Evolutionary conservation across 2,113 vertebrate species (phyloP), one percentile per base, ranked within the genome.

Genomic region (Solea senegalensis): DNA sequence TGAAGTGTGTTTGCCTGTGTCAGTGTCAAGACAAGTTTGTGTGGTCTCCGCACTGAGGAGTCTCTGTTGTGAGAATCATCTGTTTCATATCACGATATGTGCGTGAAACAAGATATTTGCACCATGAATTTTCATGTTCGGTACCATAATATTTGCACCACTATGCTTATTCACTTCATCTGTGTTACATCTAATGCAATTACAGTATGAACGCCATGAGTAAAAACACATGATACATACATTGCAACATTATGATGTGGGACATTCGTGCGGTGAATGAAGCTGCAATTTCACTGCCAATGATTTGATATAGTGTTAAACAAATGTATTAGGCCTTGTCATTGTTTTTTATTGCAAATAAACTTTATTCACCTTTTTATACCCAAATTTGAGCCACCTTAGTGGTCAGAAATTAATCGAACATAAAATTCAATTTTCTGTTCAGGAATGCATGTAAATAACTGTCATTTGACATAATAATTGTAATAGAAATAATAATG

Each of bases 21-120:
- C 43, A 8, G 9, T 61, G 65, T 61, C 65, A 21, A 65, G 26
- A 15, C 39, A 16, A 51, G 58, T 58, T 21, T 71, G 39, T 34
- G 49, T 51, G 49, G 46, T 59, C 44, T 55, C 28, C 34, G 49
- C 1, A 1, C 44, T 59, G 60, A 58, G 45, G 21, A 43, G 14
- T 15, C 54, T n/a, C 45, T 43, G 16, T 8, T 43, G 48, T 61
- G 57, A 49, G 52, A 44, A n/a, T 63, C 71, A 75, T 71, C 65
- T 81, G 65, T 78, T 79, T 81, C 46, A 44, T 67, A 53, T 79
- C 56, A 51, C 66, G 9, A 34, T 60, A 41, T 68, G 28, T 61
- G 12, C 40, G 34, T 59, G 57, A 72, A 79, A 78, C 40, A 9
- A 65, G 3, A 69, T 57, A 41, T 45, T 73, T 65, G 16, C 21